Base-by-base conservation (phyloP, 2,113 vertebrate genomes). In the Aegithalos caudatus region DNA sequence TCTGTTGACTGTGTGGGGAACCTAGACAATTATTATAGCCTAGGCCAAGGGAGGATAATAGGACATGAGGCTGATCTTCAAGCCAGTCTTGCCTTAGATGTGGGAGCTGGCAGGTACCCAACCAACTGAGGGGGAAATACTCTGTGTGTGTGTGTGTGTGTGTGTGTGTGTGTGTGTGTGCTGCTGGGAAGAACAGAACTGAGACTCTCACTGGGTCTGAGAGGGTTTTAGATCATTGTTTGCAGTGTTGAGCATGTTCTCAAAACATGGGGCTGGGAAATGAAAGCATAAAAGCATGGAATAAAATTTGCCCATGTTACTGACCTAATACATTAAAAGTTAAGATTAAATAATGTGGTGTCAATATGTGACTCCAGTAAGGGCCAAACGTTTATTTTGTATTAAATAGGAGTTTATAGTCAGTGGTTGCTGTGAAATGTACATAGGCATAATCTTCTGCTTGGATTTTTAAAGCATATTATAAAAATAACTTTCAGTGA, bases 401-500 rank as follows among this genome's bases (percentile, higher is more conserved):
- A 10, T 71, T 93, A 73, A 67, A n/a, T 16, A 58, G 11, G 29
- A 66, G 37, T 48, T 54, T 1, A 1, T 42, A 90, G 72, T 78
- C 12, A 12, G 51, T 14, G 9, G 37, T 61, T 60, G 5, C 37
- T 81, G 25, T 69, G 65, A 72, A 71, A 60, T 29, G 6, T 58
- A 16, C 11, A 25, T 18, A 28, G 3, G 2, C 4, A 4, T 94
- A 66, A 38, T 64, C 21, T 64, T 71, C 62, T 79, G 11, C 38
- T 51, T 67, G 45, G 19, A 37, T 71, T 91, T 88, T 89, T 69
- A 50, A 92, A 94, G 24, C 28, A 65, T 89, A 73, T 78, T 2
- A 10, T 66, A 66, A 58, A 83, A 83, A 58, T 21, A 73, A 29
- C 31, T 90, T 74, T 6, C 6, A 53, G 38, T 73, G 37, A 88